These are phyloP conservation scores for Acanthurus leucopareius DNA, from an alignment of 2,797 vertebrate genomes.

Conservation along the genomic window DNA sequence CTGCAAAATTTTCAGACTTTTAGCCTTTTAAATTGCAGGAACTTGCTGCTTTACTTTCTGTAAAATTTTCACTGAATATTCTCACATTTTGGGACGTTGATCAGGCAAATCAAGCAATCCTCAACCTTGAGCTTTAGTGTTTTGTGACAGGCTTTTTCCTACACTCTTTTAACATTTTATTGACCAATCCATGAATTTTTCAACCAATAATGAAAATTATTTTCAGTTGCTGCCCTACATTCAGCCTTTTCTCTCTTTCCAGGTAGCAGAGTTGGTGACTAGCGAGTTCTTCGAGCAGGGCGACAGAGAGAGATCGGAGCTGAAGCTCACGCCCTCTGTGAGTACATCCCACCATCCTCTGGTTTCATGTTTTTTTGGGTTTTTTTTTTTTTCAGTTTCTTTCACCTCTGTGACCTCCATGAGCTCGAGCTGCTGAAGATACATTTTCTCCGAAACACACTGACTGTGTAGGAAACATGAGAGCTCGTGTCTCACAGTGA, in stretches of 20 bases:
- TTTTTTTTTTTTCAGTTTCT: neutral
- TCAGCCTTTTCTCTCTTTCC: slow-evolving; percentile 48
- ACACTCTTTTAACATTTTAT: neutral
- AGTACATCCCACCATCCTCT: slow-evolving; percentile 72
- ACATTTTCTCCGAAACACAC: slow-evolving; percentile 53
- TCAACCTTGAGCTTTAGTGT: neutral
- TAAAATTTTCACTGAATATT: neutral
- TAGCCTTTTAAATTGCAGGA: neutral
- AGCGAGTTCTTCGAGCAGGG: slow-evolving; percentile 99
- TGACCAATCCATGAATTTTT: neutral
- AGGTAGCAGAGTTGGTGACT: slow-evolving; percentile 99
- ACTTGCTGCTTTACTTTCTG: too few relatives aligned
- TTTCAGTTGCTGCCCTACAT: neutral
- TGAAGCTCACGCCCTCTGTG: slow-evolving; percentile 98
- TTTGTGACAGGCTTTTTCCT: neutral
- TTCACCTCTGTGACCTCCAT: slow-evolving; percentile 52
- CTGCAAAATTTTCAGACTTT: neutral
- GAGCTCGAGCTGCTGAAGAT: slow-evolving; percentile 57
- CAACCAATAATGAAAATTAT: neutral
- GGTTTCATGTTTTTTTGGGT: slow-evolving; percentile 13
- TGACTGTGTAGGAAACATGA: slow-evolving; percentile 59
- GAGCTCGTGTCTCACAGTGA: slow-evolving; percentile 47
- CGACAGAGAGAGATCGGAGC: slow-evolving; percentile 96
- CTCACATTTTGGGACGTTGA: neutral
- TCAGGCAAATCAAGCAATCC: neutral